Conservation (phyloP, 2,797 vertebrate genomes). For the Nyctalus aviator region DNA sequence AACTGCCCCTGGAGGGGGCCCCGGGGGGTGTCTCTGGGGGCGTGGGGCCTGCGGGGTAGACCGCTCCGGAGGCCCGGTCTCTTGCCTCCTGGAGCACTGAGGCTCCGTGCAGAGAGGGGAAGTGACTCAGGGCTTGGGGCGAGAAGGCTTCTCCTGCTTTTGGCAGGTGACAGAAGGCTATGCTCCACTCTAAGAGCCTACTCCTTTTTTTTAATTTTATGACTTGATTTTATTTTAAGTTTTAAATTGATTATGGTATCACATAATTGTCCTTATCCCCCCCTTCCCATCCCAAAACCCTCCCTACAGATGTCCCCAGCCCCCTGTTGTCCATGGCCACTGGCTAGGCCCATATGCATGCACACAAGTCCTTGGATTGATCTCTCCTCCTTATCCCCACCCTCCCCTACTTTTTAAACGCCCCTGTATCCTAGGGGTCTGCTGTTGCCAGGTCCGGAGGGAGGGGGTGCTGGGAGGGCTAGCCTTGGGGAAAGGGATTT, state of each 20-base stretch:
- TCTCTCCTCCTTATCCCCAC: too few species aligned
- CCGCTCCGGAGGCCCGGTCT: not conserved
- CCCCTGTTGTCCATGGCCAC: too few species aligned
- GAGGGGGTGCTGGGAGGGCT: not conserved
- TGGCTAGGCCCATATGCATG: too few species aligned
- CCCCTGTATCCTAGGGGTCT: conserved; percentile 48
- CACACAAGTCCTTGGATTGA: too few species aligned
- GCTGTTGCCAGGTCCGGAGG: not conserved
- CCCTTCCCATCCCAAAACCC: too few species aligned
- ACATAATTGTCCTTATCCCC: too few species aligned
- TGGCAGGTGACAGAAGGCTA: conserved; percentile 67
- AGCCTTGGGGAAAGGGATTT: conserved; percentile 64
- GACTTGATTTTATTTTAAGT: too few species aligned
- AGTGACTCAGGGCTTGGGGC: conserved; percentile 76
- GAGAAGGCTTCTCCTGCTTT: conserved; percentile 12
- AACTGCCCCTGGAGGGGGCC: not conserved
- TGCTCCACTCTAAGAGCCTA: conserved; percentile 7
- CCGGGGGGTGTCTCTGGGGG: not conserved
- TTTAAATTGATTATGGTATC: too few species aligned
- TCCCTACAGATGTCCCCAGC: too few species aligned
- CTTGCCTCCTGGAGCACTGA: not conserved
- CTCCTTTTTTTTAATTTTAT: not conserved
- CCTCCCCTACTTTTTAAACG: not conserved
- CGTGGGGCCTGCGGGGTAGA: not conserved
- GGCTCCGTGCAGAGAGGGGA: conserved; percentile 65